Base-by-base conservation (phyloP, 2,888 invertebrate species). In the Xanthorhoe designata region DNA sequence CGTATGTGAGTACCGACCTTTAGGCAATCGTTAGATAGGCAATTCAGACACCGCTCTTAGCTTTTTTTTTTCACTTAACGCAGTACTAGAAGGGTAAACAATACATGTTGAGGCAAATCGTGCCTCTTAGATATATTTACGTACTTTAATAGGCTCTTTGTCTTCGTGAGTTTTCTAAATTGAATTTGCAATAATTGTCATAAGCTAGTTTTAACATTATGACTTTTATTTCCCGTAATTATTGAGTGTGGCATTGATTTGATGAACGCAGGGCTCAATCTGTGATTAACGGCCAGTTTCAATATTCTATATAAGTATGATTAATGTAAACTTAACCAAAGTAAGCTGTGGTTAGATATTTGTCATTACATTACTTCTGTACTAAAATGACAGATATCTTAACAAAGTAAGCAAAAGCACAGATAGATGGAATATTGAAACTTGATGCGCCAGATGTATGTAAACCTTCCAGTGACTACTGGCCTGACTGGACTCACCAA, bases 11-110 rank as follows among this genome's bases (percentile, higher is more conserved):
- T n/a, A n/a, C n/a, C n/a, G n/a, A n/a, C n/a, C n/a, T n/a, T n/a
- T n/a, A 84, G 74, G 80, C 74, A 83, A 84, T 80, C 74, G 75
- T 82, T 85, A 86, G 81, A 80, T 86, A 88, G 82, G 80, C 78
- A 78, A 81, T 32, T 79, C 76, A 74, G 72, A 85, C 81, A 78
- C 82, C 79, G 82, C 84, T 83, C 86, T 83, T 87, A 87, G 85
- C 83, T 85, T 75, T 84, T 19, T 32, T n/a, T 47, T 52, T 19
- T 84, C 24, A 38, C 9, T 53, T 56, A 1, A 18, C 38, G 47
- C 56, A 45, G 18, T 49, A 58, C 38, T 53, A 29, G 47, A 42
- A 45, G 17, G 18, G 17, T 42, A 56, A n/a, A 10, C 55, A 8
- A 19, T 54, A 38, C 38, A 47, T 58, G 35, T 18, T 29, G 24